Percentiles rank a stretch among this genome's conserved stretches.
Conservation (phyloP, 2,797 vertebrate species). For the Rhabdomys pumilio region DNA sequence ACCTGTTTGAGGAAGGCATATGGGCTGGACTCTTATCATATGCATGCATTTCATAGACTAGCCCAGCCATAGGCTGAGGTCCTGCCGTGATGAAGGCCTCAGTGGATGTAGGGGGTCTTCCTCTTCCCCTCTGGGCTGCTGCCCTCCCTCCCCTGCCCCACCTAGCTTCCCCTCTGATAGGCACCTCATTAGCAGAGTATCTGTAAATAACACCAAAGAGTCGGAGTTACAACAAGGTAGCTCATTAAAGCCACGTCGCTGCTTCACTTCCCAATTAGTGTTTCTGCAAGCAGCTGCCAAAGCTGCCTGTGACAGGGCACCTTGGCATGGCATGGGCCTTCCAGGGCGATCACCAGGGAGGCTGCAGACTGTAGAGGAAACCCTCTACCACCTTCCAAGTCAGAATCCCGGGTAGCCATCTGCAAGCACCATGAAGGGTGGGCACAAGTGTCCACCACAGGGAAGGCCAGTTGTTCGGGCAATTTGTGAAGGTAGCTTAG, state of each 20-base stretch:
- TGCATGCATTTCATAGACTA: background rate
- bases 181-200: constrained; percentile 92
- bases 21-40: background rate
- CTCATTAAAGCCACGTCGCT: constrained; percentile 92
- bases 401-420: background rate
- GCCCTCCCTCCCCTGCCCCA: background rate
- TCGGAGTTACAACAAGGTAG: constrained; percentile 93
- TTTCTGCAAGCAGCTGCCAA: constrained; percentile 87
- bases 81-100: background rate
- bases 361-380: background rate
- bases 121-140: background rate
- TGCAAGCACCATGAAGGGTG: accelerated
- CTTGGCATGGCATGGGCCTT: constrained; percentile 86
- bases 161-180: constrained; percentile 88
- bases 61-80: background rate
- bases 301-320: constrained; percentile 88
- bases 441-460: accelerated
- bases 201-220: constrained; percentile 92
- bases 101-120: background rate
- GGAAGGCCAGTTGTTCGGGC: no score
- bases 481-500: accelerated
- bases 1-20: background rate
- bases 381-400: background rate
- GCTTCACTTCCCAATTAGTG: constrained; percentile 93
- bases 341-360: constrained; percentile 85